phyloP scores from a whole-genome alignment of 2,888 invertebrate genomes.

The Mongoloraphidia duomilia region DNA sequence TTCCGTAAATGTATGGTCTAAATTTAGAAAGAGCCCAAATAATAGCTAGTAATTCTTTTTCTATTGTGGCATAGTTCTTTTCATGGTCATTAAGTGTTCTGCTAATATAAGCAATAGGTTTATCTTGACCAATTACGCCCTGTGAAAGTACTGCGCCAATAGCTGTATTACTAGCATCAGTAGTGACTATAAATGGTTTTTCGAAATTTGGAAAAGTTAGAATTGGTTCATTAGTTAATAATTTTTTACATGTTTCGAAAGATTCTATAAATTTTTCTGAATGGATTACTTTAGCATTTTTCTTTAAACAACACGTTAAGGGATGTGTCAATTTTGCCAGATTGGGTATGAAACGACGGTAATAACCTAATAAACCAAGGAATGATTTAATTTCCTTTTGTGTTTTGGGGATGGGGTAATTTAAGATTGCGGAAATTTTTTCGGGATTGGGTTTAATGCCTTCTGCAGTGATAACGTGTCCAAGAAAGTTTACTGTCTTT shows the following conservation, averaged over 20 bases:
- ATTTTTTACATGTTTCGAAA: conserved; percentile 10
- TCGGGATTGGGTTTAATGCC: conserved; percentile 24
- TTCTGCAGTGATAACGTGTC: conserved; percentile 23
- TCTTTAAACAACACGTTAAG: conserved; percentile 10
- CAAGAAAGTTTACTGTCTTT: conserved; percentile 24
- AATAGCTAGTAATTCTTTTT: conserved; percentile 19
- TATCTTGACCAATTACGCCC: conserved; percentile 8
- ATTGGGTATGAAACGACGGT: conserved; percentile 13
- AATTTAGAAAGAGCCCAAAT: conserved; percentile 19
- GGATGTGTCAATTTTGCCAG: conserved; percentile 14
- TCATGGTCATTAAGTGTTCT: conserved; percentile 14
- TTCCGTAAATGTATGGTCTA: conserved; percentile 19
- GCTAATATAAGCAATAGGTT: conserved; percentile 15
- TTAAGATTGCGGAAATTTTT: conserved; percentile 16
- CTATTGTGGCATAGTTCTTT: conserved; percentile 16
- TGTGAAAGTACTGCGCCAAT: conserved; percentile 15
- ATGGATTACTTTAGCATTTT: conserved; percentile 9
- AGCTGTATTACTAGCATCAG: conserved; percentile 15
- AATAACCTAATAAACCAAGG: conserved; percentile 5
- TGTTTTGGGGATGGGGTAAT: conserved; percentile 19
- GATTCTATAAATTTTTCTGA: conserved; percentile 1
- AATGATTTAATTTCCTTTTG: conserved; percentile 21
- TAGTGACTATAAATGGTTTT: conserved; percentile 13
- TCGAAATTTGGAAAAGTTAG: conserved; percentile 14
- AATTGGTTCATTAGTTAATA: conserved; percentile 8